Evolutionary conservation across 2,888 invertebrate genomes (phyloP).

Genomic region (Anthoptus insignis): DNA sequence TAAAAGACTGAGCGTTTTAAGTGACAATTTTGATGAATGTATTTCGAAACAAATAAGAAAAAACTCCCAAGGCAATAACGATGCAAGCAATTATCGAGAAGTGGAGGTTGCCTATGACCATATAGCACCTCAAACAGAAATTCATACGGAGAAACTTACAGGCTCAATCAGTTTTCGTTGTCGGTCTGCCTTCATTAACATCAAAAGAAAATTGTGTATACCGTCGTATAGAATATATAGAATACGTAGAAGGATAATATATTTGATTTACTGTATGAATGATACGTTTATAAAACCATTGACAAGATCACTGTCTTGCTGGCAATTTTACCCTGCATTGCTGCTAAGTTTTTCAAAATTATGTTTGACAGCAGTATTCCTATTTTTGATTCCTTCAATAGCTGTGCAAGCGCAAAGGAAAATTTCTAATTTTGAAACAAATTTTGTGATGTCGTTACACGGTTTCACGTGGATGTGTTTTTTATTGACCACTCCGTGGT

Average conservation of each 20-base stretch:
- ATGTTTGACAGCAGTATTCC: conserved; percentile 68
- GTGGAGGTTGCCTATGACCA: conserved; percentile 77
- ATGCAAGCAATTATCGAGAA: conserved; percentile 66
- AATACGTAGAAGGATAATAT: conserved; percentile 68
- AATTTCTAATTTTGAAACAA: conserved; percentile 71
- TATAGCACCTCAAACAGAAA: conserved; percentile 75
- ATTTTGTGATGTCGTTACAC: conserved; percentile 76
- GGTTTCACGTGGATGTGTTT: conserved; percentile 83
- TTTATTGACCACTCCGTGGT: conserved; percentile 76
- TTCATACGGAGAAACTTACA: conserved; percentile 77
- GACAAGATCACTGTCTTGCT: conserved; percentile 75
- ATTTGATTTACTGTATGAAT: conserved; percentile 70
- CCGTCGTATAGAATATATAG: conserved; percentile 79
- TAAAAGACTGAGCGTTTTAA: conserved; percentile 83
- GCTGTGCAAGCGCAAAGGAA: conserved; percentile 71
- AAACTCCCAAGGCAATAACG: conserved; percentile 66
- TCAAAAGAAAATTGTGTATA: conserved; percentile 72
- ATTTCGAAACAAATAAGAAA: conserved; percentile 76
- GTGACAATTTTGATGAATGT: conserved; percentile 81
- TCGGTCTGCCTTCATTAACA: conserved; percentile 71
- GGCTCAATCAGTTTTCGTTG: conserved; percentile 79
- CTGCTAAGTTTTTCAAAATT: conserved; percentile 71
- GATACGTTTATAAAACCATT: conserved; percentile 80
- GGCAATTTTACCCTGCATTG: conserved; percentile 80
- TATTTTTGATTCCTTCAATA: conserved; percentile 72